Evolutionary conservation across 1,140 invertebrate genomes (phyloP), one percentile per base, ranked within the genome.

Genomic region (Hyposmocoma kahamanoa): DNA sequence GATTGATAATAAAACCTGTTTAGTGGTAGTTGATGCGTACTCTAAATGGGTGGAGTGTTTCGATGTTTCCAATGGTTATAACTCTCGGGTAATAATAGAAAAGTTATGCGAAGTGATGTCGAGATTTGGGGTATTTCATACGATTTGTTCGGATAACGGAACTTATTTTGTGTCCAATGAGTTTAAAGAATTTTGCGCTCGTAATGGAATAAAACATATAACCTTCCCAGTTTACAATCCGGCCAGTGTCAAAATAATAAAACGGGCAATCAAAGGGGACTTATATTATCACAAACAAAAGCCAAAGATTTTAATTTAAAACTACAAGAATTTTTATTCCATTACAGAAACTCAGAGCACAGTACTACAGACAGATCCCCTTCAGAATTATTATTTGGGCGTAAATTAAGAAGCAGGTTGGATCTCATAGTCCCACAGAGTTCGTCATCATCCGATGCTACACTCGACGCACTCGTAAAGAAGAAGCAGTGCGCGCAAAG

Each of bases 11-110:
- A 61, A 50, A 41, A 64, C 59, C 54, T 72, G 64, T 47, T 32
- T 76, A 18, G 47, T 79, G 8, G 52, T 72, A 8, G 45, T 57
- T 1, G 63, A 74, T 20, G 62, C 67, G 3, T 58, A 54, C 18
- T 65, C 61, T 0, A 73, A 71, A 46, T 73, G 67, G 65, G 32
- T 66, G 0, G 71, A 72, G 19, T 42, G 26, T 20, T 49, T 28
- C 20, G 47, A 49, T 42, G 28, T 49, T 1, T 26, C 36, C 11
- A 24, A 10, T 9, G 39, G 36, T 1, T 41, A 18, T 13, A 30
- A 26, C 22, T 20, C 47, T 9, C 21, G 26, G 19, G 39, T 42
- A 3, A 22, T 49, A 24, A 42, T 49, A n/a, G 47, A 49, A 2
- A 42, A 42, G 13, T n/a, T 49, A 41, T 30, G 36, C 15, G 47